Base-by-base conservation (phyloP, 2,113 vertebrate genomes). In the Nesoenas mayeri region DNA sequence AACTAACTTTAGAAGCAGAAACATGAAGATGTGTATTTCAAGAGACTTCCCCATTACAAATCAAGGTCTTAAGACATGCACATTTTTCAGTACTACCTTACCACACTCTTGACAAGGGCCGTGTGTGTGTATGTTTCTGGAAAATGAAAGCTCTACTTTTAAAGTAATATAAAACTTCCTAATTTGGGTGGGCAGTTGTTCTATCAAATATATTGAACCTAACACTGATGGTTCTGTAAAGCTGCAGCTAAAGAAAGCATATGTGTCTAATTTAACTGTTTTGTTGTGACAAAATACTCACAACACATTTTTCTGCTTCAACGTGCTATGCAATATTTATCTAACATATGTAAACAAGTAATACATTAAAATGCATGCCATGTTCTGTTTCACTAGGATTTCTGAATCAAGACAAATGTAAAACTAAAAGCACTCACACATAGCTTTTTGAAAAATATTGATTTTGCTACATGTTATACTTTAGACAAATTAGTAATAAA, bases 281-380 rank as follows among this genome's bases (percentile, higher is more conserved):
- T 60, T 91, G 91, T 79, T 93, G 67, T 91, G 87, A 93, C 71
- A 94, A 95, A 89, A 95, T 72, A 87, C 12, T 26, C 89, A 91
- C 44, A 82, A 65, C 87, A 94, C 53, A 85, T 92, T 94, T 79
- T 87, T 79, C 48, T 89, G 53, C 89, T 93, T 90, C 75, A 78
- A 81, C 0, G 3, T 1, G 1, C 66, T 72, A 78, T 80, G 74
- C 51, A 83, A 28, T 85, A 82, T 66, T 94, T 91, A 91, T 74
- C 88, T 78, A 95, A 62, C 64, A 56, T 62, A 88, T 44, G 47
- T 85, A 95, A 94, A 93, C 60, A 94, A 94, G 82, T 70, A 93
- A 89, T 85, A 80, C 25, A 95, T 94, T 83, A 79, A 80, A 79
- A 96, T 93, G 79, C 56, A 93, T 36, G 60, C 24, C 64, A 51